phyloP scores from a whole-genome alignment of 2,888 invertebrate genomes.

The Epistrophe grossulariae region DNA sequence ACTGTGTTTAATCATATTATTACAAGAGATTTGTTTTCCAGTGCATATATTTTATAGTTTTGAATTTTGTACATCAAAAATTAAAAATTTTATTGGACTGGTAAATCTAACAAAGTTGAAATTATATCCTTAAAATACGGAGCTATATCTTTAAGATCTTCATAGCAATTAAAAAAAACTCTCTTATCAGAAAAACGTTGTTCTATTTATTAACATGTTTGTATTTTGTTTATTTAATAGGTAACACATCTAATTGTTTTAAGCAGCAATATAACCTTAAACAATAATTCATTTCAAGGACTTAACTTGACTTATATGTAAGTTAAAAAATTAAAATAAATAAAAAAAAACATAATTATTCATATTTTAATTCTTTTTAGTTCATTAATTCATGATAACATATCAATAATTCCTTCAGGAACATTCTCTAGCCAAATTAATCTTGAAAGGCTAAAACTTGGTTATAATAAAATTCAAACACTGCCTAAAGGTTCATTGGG shows the following conservation, averaged over 20 bases:
- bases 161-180: no score
- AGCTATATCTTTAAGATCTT: no score
- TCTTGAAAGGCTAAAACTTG: conserved; percentile 80
- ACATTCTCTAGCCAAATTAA: conserved; percentile 79
- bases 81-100: no score
- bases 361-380: conserved; percentile 69
- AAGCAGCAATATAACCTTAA: conserved; percentile 80
- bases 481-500: conserved; percentile 83
- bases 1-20: no score
- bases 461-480: conserved; percentile 80
- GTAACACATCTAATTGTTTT: conserved; percentile 81
- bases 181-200: no score
- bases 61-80: no score
- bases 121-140: no score
- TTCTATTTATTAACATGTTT: no score
- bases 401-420: conserved; percentile 81
- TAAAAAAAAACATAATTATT: background rate
- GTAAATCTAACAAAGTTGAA: no score
- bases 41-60: no score
- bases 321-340: conserved; percentile 10
- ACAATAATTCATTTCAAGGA: conserved; percentile 78
- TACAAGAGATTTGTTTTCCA: no score
- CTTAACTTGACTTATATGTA: conserved; percentile 56
- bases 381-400: conserved; percentile 82
- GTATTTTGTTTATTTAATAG: conserved; percentile 69